Base-by-base conservation (phyloP, 1,140 invertebrate genomes). In the Pseudomyrmex cubaensis region DNA sequence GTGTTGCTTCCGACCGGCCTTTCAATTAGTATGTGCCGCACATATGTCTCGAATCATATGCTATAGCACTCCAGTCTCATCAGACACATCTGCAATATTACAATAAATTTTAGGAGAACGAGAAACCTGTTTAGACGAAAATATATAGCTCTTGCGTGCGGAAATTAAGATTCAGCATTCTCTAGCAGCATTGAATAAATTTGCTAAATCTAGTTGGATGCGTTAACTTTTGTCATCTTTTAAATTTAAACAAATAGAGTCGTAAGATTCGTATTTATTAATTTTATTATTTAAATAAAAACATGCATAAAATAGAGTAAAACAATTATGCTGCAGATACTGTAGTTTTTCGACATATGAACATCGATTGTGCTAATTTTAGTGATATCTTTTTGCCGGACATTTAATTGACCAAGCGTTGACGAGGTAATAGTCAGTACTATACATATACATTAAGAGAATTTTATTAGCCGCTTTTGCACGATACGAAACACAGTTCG, bases 11-110 rank as follows among this genome's bases (percentile, higher is more conserved):
- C 88, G 88, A 90, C 90, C 90, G 91, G 90, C 90, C 90, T 93
- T 93, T 94, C 93, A 94, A 94, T 94, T 94, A 94, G 93, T 94
- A 92, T 91, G 91, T 90, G 70, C 86, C 83, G 82, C 82, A 85
- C 87, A 83, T 85, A 56, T 54, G 61, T 83, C 35, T 35, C 61
- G 56, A 82, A 66, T 73, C 70, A 35, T 69, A 64, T 70, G 69
- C 61, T 78, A 63, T 63, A 8, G 50, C 44, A n/a, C 50, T 17
- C 75, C 61, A 8, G 57, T 15, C 62, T 83, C 62, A 15, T 82
- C 82, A 35, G 17, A 7, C 64, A 57, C 50, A 72, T 82, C 64
- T 63, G 83, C 35, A 5, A 35, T 35, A 35, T 7, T 35, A 35
- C 64, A 54, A 20, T 62, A 44, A 54, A 17, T 54, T 52, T 62